Evolutionary conservation across 64 coral and sea anemone genomes (phyloP), one percentile per base, ranked within the genome.

Genomic region (Anthopleura sola): DNA sequence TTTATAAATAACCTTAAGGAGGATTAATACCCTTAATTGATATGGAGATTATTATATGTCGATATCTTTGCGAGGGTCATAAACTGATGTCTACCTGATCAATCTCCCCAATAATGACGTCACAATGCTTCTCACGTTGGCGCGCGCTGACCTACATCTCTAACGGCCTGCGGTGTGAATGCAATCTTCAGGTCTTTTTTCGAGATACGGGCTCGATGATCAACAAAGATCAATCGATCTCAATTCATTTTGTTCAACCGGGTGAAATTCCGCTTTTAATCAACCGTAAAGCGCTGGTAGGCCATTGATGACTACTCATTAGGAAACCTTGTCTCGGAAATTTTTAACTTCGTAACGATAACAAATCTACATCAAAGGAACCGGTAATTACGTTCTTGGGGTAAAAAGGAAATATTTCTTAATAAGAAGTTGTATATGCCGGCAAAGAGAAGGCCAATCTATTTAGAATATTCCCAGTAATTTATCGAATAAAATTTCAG

Each of bases 1-100:
- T 71, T 71, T 71, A 71, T 71, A 71, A 32, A 71, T 71, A 71
- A 28, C n/a, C 13, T 71, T 71, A 32, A 71, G 13, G 66, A 71
- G 29, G 66, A 36, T 71, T 71, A 71, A 71, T 71, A 71, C 2
- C 66, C 28, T 71, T 71, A 32, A 71, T 71, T 71, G 66, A 71
- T 71, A 71, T 71, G 8, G 11, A 34, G 66, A 71, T 71, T 71
- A 71, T 34, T 71, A 34, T 12, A 71, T 36, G 28, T 29, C 66
- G 29, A 71, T 71, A 71, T 71, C 66, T 31, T 32, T 12, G 66
- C 29, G 14, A 71, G 29, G 24, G n/a, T 71, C 29, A 31, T 66
- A 10, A 66, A 71, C 66, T 34, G 66, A 13, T 71, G 26, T 71
- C 66, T 9, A 1, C 13, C 62, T 9, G 58, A 24, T 62, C 24